Base-by-base conservation (phyloP, 2,888 invertebrate species). In the Mythimna loreyi region DNA sequence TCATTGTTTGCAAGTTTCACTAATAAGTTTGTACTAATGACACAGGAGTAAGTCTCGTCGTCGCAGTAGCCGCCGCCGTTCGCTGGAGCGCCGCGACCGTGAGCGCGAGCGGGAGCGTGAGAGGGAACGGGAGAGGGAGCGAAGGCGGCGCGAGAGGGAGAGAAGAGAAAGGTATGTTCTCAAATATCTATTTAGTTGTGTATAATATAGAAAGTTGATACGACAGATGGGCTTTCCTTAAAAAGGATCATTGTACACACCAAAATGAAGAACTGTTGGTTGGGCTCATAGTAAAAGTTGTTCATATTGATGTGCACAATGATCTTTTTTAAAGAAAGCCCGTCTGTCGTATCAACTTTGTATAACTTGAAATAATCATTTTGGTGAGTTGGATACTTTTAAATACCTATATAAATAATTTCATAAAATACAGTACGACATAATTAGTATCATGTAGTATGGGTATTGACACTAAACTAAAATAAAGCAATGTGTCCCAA, bases 1-100 rank as follows among this genome's bases (percentile, higher is more conserved):
- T 6, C 9, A 6, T 6, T 50, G n/a, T 33, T 13, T 52, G 21
- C 47, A 49, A 59, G 50, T 28, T 52, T 30, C 56, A 11, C 56
- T 77, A 72, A 76, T 72, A 40, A 5, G 9, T 19, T 56, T 23
- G 47, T 62, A 19, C 67, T 9, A 30, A 60, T 56, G 47, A 53
- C 59, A 69, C 69, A 94, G 95, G 79, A 96, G 95, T 79, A 94
- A 94, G 82, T 95, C 95, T 7, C 92, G 94, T 8, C 92, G 93
- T 23, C 94, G 96, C 63, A 92, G 88, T 82, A 96, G 93, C 79
- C 95, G 93, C 33, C 94, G 96, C 56, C 87, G 95, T 33, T 96
- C 96, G 16, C 78, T 94, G 60, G 96, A 96, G 70, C 94, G 96
- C 3, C 95, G 95, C 47, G 95, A 95, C 67, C 83, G 93, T 23